phyloP scores from a whole-genome alignment of 2,113 vertebrate species.

The Pholis gunnellus region DNA sequence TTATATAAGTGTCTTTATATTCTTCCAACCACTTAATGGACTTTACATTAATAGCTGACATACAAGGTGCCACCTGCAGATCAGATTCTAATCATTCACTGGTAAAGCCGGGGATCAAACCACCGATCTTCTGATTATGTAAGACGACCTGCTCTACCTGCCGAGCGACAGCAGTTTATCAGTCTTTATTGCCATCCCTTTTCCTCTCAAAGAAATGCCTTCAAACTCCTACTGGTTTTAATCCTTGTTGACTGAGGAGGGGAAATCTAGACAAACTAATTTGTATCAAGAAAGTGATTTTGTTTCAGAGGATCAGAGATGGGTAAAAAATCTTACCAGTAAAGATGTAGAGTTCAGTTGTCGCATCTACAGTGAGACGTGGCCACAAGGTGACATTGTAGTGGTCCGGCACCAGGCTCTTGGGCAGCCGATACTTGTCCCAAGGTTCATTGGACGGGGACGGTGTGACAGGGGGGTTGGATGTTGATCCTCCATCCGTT shows the following conservation, averaged over 20 bases:
- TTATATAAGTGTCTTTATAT: too few species aligned
- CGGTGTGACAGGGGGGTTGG: conserved; percentile 26
- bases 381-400: conserved; percentile 88
- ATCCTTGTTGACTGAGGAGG: not conserved
- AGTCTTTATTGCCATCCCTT: not conserved
- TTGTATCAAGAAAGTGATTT: not conserved
- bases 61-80: too few species aligned
- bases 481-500: conserved; percentile 37
- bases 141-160: not conserved
- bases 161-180: not conserved
- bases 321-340: conserved; percentile 71
- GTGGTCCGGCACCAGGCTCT: conserved; percentile 75
- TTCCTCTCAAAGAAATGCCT: not conserved
- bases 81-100: not conserved
- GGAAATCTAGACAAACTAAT: not conserved
- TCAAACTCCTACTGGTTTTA: not conserved
- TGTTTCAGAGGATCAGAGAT: not conserved
- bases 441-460: conserved; percentile 75
- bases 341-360: conserved; percentile 83
- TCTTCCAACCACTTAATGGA: too few species aligned
- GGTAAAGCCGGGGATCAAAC: not conserved
- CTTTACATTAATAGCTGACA: too few species aligned
- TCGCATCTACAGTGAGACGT: conserved; percentile 35
- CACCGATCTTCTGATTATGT: not conserved
- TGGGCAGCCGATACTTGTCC: conserved; percentile 86